Evolutionary conservation across 1,140 invertebrate species (phyloP).

Genomic region (Brachionus koreanus): DNA sequence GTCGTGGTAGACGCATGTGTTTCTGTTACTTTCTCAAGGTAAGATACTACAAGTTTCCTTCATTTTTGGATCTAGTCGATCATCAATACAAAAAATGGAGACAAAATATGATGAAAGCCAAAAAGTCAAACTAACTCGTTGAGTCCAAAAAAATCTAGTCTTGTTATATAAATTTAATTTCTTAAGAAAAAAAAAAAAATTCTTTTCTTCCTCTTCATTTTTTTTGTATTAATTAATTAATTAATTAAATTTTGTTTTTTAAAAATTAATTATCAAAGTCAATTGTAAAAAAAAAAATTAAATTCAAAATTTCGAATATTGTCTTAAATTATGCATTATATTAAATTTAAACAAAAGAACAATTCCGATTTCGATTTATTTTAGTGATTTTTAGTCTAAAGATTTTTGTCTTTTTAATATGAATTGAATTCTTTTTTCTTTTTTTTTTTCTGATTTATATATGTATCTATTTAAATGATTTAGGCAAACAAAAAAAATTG

Average conservation of each 20-base stretch:
- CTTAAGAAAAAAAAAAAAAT: not conserved
- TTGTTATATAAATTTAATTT: not conserved
- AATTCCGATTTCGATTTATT: conserved; percentile 6
- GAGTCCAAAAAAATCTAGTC: too few relatives aligned
- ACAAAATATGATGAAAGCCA: conserved; percentile 36
- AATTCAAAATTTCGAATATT: conserved; percentile 15
- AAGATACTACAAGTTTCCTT: conserved; percentile 44
- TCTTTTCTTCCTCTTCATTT: not conserved
- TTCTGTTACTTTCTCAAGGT: conserved; percentile 42
- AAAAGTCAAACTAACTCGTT: conserved; percentile 19
- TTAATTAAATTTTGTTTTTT: conserved; percentile 11
- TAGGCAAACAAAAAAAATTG: not conserved
- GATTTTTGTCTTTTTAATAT: not conserved
- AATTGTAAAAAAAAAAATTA: conserved; percentile 15
- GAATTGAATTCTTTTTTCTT: not conserved
- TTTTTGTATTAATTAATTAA: not conserved
- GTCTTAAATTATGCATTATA: not conserved
- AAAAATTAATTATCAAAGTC: not conserved
- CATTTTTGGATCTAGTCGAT: conserved; percentile 35
- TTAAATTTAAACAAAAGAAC: not conserved
- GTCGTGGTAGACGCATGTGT: conserved; percentile 43
- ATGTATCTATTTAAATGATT: not conserved
- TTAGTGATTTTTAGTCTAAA: not conserved
- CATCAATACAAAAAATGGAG: conserved; percentile 45
- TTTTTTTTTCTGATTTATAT: not conserved